phyloP scores from a whole-genome alignment of 53 echinoderm and acorn worm species.

The Pentamera pediparva region DNA sequence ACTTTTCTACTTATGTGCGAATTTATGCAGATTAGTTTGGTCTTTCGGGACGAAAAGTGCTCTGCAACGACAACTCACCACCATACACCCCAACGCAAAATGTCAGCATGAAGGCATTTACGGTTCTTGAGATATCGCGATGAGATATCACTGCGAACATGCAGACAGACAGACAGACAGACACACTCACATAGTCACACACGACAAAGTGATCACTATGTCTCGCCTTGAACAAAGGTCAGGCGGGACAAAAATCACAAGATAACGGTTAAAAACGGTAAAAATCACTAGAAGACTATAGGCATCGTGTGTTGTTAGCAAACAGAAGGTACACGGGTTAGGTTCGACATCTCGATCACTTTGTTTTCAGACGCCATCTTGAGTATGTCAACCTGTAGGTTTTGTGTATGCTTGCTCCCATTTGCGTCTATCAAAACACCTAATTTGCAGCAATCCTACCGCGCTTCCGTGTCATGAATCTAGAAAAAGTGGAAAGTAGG shows the following conservation, averaged over 20 bases:
- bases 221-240: not conserved
- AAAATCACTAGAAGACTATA: too few relatives aligned
- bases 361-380: conserved; percentile 13
- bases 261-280: conserved; percentile 10
- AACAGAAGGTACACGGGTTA: not conserved
- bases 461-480: not conserved
- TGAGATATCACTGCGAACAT: too few relatives aligned
- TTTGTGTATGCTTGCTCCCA: conserved; percentile 11
- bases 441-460: not conserved
- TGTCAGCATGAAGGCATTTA: too few relatives aligned
- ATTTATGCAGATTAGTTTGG: too few relatives aligned
- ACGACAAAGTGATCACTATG: not conserved
- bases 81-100: too few relatives aligned
- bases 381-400: conserved; percentile 10
- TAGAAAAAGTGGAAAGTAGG: not conserved
- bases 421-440: conserved; percentile 15
- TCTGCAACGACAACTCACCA: too few relatives aligned
- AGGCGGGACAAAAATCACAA: not conserved
- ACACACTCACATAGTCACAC: too few relatives aligned
- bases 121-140: too few relatives aligned
- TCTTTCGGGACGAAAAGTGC: too few relatives aligned
- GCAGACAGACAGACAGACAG: too few relatives aligned
- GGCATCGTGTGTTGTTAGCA: conserved; percentile 12
- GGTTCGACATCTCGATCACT: not conserved
- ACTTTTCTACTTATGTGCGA: too few relatives aligned